Percentiles rank a stretch among this genome's conserved stretches.
Conservation (phyloP, 1,140 invertebrate species). For the Hyposmocoma kahamanoa region DNA sequence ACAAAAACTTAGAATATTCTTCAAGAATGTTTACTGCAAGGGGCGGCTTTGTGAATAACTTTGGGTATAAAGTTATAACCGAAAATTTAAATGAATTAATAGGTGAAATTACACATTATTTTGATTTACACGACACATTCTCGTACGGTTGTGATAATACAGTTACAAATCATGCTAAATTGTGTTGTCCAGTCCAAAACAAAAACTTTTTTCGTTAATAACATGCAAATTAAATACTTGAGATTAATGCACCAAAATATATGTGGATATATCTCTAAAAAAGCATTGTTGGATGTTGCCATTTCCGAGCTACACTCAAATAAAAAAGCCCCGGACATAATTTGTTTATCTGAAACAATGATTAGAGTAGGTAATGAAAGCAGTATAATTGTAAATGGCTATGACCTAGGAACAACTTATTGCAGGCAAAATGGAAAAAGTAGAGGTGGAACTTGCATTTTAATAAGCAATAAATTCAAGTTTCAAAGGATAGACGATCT, state of each 20-base stretch:
- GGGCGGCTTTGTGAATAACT: no score
- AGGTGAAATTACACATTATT: no score
- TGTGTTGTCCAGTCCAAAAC: not conserved
- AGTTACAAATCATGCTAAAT: not conserved
- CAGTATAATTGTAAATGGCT: not conserved
- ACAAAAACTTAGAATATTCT: no score
- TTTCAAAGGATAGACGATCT: not conserved
- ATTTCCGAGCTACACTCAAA: not conserved
- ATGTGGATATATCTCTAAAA: not conserved
- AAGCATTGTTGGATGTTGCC: not conserved
- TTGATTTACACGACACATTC: not conserved
- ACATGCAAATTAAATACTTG: not conserved
- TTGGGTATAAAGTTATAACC: no score
- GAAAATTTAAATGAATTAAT: no score
- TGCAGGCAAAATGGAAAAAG: not conserved
- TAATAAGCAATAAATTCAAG: not conserved
- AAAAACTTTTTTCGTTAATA: not conserved
- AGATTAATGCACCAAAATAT: constrained; percentile 1
- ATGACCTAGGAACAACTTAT: not conserved
- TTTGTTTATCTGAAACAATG: not conserved
- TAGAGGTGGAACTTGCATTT: not conserved
- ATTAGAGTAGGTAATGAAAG: not conserved
- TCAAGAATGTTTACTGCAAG: no score
- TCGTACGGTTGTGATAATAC: not conserved
- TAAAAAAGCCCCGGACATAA: not conserved